phyloP scores from a whole-genome alignment of 2,113 vertebrate species.

The Thunnus thynnus region DNA sequence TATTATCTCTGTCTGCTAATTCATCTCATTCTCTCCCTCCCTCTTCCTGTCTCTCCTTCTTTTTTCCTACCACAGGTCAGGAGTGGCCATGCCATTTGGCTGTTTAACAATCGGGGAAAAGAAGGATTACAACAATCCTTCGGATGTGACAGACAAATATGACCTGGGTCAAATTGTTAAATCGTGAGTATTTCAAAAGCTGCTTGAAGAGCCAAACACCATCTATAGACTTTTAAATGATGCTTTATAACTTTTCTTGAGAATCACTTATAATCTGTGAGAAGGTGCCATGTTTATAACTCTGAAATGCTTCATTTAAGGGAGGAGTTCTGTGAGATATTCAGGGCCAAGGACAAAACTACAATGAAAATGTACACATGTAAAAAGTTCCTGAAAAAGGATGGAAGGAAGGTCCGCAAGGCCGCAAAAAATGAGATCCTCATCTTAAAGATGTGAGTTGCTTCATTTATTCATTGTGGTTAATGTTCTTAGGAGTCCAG shows the following conservation, averaged over 20 bases:
- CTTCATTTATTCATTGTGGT: background rate
- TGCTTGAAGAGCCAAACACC: background rate
- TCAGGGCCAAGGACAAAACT: conserved; percentile 96
- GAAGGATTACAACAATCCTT: conserved; percentile 98
- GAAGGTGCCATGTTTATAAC: background rate
- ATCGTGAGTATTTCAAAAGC: conserved; percentile 89
- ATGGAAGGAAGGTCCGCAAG: conserved; percentile 97
- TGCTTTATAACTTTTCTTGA: background rate
- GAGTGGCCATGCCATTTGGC: conserved; percentile 97
- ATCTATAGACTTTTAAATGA: background rate
- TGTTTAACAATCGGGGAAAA: conserved; percentile 97
- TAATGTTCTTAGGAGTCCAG: background rate
- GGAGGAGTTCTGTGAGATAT: conserved; percentile 99
- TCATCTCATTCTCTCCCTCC: conserved; percentile 13
- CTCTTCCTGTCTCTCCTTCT: conserved; percentile 17
- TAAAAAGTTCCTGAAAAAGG: conserved; percentile 98
- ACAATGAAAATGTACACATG: conserved; percentile 96
- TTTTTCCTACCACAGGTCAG: conserved; percentile 80
- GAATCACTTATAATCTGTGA: background rate
- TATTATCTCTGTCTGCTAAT: conserved; percentile 21
- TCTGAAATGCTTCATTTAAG: conserved; percentile 78
- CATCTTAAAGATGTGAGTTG: conserved; percentile 96
- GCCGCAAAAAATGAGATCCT: conserved; percentile 98
- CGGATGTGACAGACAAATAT: conserved; percentile 98
- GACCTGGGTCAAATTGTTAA: conserved; percentile 98